Evolutionary conservation across 2,797 vertebrate genomes (phyloP).

Genomic region (Pseudochaenichthys georgianus): DNA sequence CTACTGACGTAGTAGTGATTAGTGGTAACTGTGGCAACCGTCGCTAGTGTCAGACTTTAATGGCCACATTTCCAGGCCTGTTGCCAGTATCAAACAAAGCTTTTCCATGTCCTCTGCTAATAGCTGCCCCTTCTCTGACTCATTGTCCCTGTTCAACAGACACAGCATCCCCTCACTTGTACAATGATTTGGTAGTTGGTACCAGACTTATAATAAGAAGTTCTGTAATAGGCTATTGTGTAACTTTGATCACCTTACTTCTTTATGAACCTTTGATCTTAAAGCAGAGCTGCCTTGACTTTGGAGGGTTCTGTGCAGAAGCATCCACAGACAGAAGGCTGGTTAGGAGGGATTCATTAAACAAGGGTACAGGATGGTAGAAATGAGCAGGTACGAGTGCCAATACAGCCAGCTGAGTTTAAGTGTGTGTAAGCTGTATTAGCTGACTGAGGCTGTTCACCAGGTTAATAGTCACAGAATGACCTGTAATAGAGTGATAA

Average conservation of each 20-base stretch:
- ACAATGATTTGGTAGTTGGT: not conserved
- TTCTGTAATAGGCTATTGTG: not conserved
- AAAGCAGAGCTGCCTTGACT: not conserved
- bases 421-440: constrained; percentile 57
- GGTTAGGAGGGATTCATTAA: constrained; percentile 27
- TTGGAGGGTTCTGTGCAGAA: not conserved
- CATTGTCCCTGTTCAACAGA: constrained; percentile 25
- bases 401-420: constrained; percentile 42
- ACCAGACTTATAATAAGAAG: not conserved
- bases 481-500: constrained; percentile 68
- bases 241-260: not conserved
- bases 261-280: not conserved
- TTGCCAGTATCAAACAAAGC: constrained; percentile 59
- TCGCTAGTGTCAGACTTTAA: constrained; percentile 46
- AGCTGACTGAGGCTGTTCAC: constrained; percentile 53
- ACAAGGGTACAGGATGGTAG: not conserved
- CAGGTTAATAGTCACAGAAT: constrained; percentile 65
- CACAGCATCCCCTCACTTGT: not conserved
- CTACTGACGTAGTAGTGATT: constrained; percentile 40
- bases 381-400: constrained; percentile 29
- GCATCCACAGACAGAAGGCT: constrained; percentile 3
- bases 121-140: constrained; percentile 38
- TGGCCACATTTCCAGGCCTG: constrained; percentile 59
- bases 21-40: constrained; percentile 70
- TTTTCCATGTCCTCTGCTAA: constrained; percentile 38